Evolutionary conservation across 2,113 vertebrate species (phyloP).

Genomic region (Melozone crissalis): DNA sequence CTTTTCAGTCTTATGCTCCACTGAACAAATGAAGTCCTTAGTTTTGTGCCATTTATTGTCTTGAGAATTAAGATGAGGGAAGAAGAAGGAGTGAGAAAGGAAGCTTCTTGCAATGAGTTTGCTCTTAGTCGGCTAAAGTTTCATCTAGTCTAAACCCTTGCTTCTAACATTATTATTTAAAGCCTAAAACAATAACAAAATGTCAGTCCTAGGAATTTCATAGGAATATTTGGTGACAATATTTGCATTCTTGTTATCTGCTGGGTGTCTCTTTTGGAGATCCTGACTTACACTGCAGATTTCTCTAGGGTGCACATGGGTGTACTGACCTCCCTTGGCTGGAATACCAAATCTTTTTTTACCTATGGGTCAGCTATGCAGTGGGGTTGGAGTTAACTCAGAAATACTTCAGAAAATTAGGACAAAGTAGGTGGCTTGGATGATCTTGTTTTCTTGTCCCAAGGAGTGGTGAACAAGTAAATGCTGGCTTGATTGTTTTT

Average conservation of each 20-base stretch:
- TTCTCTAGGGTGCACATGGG: not conserved
- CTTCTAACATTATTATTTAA: not conserved
- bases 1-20: rapidly evolving
- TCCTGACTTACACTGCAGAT: not conserved
- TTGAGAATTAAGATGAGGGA: not conserved
- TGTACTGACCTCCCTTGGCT: not conserved
- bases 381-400: not conserved
- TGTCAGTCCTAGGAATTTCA: not conserved
- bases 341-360: not conserved
- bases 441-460: not conserved
- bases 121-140: not conserved
- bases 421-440: not conserved
- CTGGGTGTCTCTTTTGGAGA: not conserved
- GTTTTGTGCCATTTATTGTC: not conserved
- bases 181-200: not conserved
- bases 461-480: not conserved
- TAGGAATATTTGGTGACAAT: not conserved
- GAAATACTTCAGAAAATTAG: not conserved
- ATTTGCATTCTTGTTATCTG: not conserved
- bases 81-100: not conserved
- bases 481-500: not conserved
- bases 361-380: rapidly evolving
- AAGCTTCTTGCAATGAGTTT: not conserved
- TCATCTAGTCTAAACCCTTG: not conserved
- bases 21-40: not conserved